Base-by-base conservation (phyloP, 2,888 invertebrate genomes). In the Elgonia sp. region DNA sequence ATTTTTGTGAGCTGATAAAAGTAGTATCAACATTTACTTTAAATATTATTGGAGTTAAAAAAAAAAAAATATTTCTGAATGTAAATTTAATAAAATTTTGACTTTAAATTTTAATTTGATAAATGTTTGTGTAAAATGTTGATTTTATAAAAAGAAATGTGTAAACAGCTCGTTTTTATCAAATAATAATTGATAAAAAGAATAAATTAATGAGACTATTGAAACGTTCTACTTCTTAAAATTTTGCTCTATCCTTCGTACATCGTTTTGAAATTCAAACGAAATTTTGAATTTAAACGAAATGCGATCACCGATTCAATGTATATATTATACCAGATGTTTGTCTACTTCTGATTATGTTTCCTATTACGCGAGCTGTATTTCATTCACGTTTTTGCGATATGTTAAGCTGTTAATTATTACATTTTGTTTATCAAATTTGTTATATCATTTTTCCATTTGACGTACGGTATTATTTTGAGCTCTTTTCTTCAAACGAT, bases 311-410 rank as follows among this genome's bases (percentile, higher is more conserved):
- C 76, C 76, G 76, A 84, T 69, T 69, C 39, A 60, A 50, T 76
- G 84, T 76, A 83, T 46, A 75, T 55, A 46, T 67, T 40, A 9
- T 65, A 75, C 14, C 14, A 18, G 39, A 29, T 76, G 76, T 82
- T 10, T 42, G 70, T 75, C 18, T 72, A 57, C n/a, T 46, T 77
- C 84, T 77, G 77, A 84, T 85, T 75, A 75, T 85, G 79, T 80
- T 85, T 85, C 65, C 73, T 80, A 85, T 85, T 85, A 75, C 85
- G 80, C 80, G 80, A 80, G 20, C 53, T 77, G 63, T 63, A 77
- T 77, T 75, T 75, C 37, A 76, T 69, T 85, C 65, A 79, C 67
- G 37, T 84, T 70, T 67, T 81, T 60, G 85, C 85, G 80, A 80
- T n/a, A 55, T 69, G 69, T 81, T 37, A 75, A 42, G 76, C 57